Percentiles rank a stretch among this genome's conserved stretches.
Conservation (phyloP, 2,113 vertebrate species). For the Cyprinodon variegatus region DNA sequence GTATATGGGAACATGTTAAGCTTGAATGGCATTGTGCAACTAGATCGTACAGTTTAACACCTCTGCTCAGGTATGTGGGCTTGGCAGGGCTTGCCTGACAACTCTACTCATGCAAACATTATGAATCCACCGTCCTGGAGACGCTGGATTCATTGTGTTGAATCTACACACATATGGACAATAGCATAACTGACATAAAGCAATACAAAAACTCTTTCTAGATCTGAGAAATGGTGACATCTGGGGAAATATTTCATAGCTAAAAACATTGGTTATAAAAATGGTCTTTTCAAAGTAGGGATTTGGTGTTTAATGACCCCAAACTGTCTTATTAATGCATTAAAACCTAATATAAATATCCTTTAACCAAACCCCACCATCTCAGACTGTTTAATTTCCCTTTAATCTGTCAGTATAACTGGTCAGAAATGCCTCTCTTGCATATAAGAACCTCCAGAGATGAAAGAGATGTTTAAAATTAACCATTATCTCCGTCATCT, state of each 20-base stretch:
- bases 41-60: slow-evolving; percentile 53
- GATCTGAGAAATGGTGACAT: too few relatives aligned
- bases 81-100: slow-evolving; percentile 60
- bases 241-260: too few relatives aligned
- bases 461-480: neutral
- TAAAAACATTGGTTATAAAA: too few relatives aligned
- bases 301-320: too few relatives aligned
- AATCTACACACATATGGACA: neutral
- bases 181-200: too few relatives aligned
- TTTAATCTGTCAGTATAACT: neutral
- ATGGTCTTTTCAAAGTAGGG: too few relatives aligned
- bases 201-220: too few relatives aligned
- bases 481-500: slow-evolving; percentile 5
- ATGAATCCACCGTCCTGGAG: neutral
- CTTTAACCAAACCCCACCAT: neutral
- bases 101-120: slow-evolving; percentile 2
- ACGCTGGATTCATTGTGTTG: neutral
- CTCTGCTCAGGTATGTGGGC: slow-evolving; percentile 65
- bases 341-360: too few relatives aligned
- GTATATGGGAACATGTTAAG: slow-evolving; percentile 51
- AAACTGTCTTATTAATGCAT: neutral
- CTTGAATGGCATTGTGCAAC: slow-evolving; percentile 59
- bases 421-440: too few relatives aligned
- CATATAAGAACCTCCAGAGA: neutral
- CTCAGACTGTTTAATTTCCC: neutral